A percentile compares a stretch with the other conserved stretches of the same genome.
phyloP scores from a whole-genome alignment of 2,797 vertebrate genomes.

The Leptodactylus fallax region DNA sequence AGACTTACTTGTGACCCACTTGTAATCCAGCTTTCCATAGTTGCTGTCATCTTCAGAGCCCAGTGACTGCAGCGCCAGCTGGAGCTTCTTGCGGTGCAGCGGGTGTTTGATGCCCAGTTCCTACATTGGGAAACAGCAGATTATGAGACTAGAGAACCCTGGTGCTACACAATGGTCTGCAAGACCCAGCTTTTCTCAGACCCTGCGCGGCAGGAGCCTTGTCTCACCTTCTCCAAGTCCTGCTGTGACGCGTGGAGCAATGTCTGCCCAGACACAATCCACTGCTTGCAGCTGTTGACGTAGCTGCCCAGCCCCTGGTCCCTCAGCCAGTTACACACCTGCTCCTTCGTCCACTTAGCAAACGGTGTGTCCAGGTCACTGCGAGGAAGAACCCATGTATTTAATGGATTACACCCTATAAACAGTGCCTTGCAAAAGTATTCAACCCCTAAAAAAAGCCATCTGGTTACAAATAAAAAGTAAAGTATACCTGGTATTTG shows the following conservation, averaged over 20 bases:
- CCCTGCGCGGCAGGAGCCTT: no score
- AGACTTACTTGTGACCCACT: slow-evolving; percentile 95
- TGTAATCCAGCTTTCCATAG: slow-evolving; percentile 94
- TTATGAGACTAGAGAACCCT: not conserved
- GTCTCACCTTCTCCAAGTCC: slow-evolving; percentile 92
- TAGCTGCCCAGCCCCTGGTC: slow-evolving; percentile 93
- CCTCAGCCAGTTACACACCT: slow-evolving; percentile 95
- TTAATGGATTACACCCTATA: not conserved
- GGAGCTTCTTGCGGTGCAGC: slow-evolving; percentile 94
- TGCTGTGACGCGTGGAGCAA: slow-evolving; percentile 95
- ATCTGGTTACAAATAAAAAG: no score
- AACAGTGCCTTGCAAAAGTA: not conserved
- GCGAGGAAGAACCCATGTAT: not conserved
- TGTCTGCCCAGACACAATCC: slow-evolving; percentile 94
- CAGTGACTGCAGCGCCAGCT: slow-evolving; percentile 92
- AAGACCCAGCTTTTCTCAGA: no score
- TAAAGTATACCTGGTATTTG: no score
- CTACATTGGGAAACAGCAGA: slow-evolving; percentile 71
- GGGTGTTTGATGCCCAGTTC: slow-evolving; percentile 95
- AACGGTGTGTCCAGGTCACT: slow-evolving; percentile 96
- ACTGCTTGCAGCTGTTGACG: slow-evolving; percentile 85
- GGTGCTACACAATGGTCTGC: no score
- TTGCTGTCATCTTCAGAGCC: slow-evolving; percentile 96
- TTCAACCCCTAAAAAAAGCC: not conserved
- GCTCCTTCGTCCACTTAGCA: slow-evolving; percentile 94